Percentiles rank a stretch among this genome's conserved stretches.
phyloP scores from a whole-genome alignment of 2,888 invertebrate species.

The Helobdella robusta region DNA sequence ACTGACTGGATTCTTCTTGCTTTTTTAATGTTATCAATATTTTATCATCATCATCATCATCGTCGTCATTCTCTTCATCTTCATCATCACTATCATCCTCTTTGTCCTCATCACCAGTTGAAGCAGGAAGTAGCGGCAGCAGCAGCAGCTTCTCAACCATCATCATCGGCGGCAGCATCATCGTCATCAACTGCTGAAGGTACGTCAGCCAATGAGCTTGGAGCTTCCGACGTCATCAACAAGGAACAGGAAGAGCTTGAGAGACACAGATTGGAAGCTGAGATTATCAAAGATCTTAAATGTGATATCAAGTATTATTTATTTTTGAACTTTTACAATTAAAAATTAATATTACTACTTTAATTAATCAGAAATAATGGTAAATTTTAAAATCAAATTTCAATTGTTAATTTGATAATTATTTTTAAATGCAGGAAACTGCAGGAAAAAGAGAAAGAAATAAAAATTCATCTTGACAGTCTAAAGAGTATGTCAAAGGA shows the following conservation, averaged over 20 bases:
- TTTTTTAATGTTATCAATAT: no score
- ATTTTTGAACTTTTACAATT: no score
- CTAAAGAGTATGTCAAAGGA: slow-evolving; percentile 95
- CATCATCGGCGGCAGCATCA: slow-evolving; percentile 16
- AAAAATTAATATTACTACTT: no score
- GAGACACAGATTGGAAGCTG: slow-evolving; percentile 55
- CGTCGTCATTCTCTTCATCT: no score
- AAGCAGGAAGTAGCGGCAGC: slow-evolving; percentile 32
- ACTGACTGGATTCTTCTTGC: no score
- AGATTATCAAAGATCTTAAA: slow-evolving; percentile 74
- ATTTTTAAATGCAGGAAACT: slow-evolving; percentile 45
- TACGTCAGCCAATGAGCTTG: slow-evolving; percentile 26
- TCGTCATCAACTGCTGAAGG: not conserved
- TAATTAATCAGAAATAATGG: no score
- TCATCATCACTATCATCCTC: no score
- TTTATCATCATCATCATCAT: no score
- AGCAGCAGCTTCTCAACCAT: slow-evolving; percentile 32
- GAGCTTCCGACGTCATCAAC: no score
- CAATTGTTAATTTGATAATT: not conserved
- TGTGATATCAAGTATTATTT: slow-evolving; percentile 90
- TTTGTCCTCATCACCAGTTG: slow-evolving; percentile 13
- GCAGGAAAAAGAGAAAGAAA: slow-evolving; percentile 74
- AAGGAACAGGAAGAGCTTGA: slow-evolving; percentile 42
- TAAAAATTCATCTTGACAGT: slow-evolving; percentile 87
- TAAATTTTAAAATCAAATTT: no score